A percentile compares a stretch with the other conserved stretches of the same genome.
phyloP scores from a whole-genome alignment of 2,888 invertebrate species.

The Drosophila engyochracea region DNA sequence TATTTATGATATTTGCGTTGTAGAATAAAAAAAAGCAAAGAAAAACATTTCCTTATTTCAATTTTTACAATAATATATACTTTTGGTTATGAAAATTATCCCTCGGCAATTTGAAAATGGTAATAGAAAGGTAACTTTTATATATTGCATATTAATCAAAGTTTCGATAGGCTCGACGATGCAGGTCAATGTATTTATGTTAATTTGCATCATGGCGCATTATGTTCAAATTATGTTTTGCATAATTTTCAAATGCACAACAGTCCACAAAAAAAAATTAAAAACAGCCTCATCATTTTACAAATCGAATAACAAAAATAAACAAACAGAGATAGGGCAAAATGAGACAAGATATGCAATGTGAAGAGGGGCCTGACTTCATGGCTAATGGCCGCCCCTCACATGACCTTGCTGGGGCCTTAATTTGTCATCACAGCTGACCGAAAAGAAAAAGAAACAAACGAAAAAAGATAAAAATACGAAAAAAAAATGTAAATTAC shows the following conservation, averaged over 20 bases:
- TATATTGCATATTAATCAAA: neutral
- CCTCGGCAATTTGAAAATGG: neutral
- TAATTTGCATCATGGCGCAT: conserved; percentile 69
- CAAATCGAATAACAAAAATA: conserved; percentile 46
- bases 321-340: conserved; percentile 5
- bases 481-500: conserved; percentile 65
- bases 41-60: neutral
- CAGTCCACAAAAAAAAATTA: conserved; percentile 11
- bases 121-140: neutral
- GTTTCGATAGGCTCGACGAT: conserved; percentile 19
- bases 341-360: conserved; percentile 48
- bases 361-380: conserved; percentile 47
- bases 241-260: conserved; percentile 52
- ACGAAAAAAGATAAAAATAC: conserved; percentile 3
- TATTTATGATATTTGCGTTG: neutral
- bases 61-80: neutral
- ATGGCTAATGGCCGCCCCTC: conserved; percentile 81
- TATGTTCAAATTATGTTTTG: conserved; percentile 61
- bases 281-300: conserved; percentile 55
- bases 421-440: conserved; percentile 77
- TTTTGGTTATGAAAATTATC: neutral
- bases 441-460: conserved; percentile 43
- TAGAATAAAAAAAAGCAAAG: neutral
- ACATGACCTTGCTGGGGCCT: conserved; percentile 73
- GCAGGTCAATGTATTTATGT: conserved; percentile 73